Conservation (phyloP, 2,888 invertebrate species). For the Brachypterus glaber region DNA sequence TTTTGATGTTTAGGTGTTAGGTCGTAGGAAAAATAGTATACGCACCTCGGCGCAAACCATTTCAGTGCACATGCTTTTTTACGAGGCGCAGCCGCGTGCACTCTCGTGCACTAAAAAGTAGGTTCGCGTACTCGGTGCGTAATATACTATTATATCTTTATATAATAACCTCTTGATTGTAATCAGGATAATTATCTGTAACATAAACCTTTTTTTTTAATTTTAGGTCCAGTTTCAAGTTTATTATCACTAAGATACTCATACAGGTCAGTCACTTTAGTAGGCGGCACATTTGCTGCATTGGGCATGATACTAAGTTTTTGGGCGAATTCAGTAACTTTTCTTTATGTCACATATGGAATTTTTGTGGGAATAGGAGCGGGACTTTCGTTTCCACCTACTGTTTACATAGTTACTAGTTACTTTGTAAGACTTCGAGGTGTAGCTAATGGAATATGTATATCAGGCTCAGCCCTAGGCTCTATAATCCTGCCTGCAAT, state of each 20-base stretch:
- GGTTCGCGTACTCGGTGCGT: too few relatives aligned
- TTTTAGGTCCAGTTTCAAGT: constrained; percentile 74
- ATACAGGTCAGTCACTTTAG: constrained; percentile 70
- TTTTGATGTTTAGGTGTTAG: too few relatives aligned
- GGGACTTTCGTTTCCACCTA: constrained; percentile 78
- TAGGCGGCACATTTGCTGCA: constrained; percentile 74
- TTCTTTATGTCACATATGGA: constrained; percentile 75
- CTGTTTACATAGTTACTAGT: constrained; percentile 81
- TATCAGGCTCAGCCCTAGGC: constrained; percentile 80
- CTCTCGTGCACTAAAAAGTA: too few relatives aligned
- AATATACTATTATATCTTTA: too few relatives aligned
- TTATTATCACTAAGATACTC: constrained; percentile 77
- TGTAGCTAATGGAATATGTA: constrained; percentile 78
- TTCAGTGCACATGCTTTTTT: too few relatives aligned
- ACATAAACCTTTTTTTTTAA: too few relatives aligned
- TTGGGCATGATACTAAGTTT: constrained; percentile 76
- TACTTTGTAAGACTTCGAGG: constrained; percentile 73
- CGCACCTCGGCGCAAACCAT: too few relatives aligned
- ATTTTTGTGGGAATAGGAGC: constrained; percentile 75
- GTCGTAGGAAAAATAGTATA: too few relatives aligned
- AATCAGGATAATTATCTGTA: constrained; percentile 7
- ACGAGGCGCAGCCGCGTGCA: too few relatives aligned
- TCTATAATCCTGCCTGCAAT: constrained; percentile 77
- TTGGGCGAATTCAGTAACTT: constrained; percentile 69
- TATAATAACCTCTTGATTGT: background rate